Base-by-base conservation (phyloP, 1,140 invertebrate genomes). In the Aphelinus certus region DNA sequence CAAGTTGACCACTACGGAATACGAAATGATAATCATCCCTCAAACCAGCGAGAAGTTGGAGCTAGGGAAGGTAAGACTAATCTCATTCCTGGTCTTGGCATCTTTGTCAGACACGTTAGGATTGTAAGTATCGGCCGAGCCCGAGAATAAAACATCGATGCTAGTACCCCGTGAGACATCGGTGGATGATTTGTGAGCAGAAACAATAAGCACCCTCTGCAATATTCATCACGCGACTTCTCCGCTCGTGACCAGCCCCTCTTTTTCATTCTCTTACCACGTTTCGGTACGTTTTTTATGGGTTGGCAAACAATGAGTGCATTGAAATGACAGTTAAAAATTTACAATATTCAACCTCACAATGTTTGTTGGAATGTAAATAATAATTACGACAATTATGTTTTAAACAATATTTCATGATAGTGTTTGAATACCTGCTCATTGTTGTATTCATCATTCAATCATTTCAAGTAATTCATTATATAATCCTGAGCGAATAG, bases 181-280 rank as follows among this genome's bases (percentile, higher is more conserved):
- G 83, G 83, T 78, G 83, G 81, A 86, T 87, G 85, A 87, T 87
- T 87, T 87, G 85, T 87, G 85, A 87, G 85, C 81, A 81, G 84
- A 87, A 87, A 87, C 85, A 87, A 87, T 87, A 86, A 87, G 83
- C 85, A 81, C 81, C 83, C 84, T 83, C 77, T 86, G 82, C 84
- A 87, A 86, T 87, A 87, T 87, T 87, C 84, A 87, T 86, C 85
- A 86, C 83, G 68, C 75, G 79, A 77, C 76, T 77, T 77, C 75
- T 64, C 76, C 76, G 81, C 75, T 66, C 73, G 74, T 76, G 61
- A 62, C 64, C 57, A 57, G 55, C 51, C 45, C 73, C 68, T 72
- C 69, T 58, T 43, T 10, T 60, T 60, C 65, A 70, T 76, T 73
- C 69, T 78, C 77, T 76, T 78, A 73, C 75, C 77, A 77, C 77